These are phyloP conservation scores for Adineta ricciae DNA, from an alignment of 2,888 invertebrate species.

Conservation along the genomic window DNA sequence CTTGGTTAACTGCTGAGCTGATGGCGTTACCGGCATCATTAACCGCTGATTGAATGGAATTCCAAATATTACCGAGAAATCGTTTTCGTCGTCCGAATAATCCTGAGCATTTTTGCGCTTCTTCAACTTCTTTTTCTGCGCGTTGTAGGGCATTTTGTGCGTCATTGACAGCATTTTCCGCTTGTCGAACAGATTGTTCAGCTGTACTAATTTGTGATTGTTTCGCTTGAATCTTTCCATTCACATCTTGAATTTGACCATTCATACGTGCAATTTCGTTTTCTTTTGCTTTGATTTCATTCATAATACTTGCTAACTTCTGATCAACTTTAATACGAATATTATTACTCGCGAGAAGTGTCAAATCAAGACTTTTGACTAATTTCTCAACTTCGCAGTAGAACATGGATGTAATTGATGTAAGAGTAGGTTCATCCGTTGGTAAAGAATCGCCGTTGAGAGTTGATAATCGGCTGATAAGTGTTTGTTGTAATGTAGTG, in stretches of 20 bases:
- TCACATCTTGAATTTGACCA: background rate
- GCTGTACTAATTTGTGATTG: background rate
- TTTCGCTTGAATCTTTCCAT: conserved; percentile 9
- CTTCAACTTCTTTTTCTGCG: conserved; percentile 9
- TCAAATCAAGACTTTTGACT: background rate
- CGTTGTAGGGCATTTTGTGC: background rate
- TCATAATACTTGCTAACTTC: background rate
- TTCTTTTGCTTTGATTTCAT: background rate
- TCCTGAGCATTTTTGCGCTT: background rate
- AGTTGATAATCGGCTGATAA: background rate
- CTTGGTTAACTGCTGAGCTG: background rate
- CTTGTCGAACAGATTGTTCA: background rate
- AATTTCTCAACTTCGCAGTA: background rate
- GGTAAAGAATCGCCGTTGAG: background rate
- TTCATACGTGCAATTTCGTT: background rate
- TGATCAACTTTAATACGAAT: background rate
- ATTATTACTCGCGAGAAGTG: background rate
- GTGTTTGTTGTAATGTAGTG: background rate
- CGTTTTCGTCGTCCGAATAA: conserved; percentile 11
- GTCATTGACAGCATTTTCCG: background rate
- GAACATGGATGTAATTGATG: background rate
- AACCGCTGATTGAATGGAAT: background rate
- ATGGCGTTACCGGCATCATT: background rate
- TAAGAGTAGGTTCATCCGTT: background rate
- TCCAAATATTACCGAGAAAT: conserved; percentile 7